Conservation (phyloP, 2,888 invertebrate genomes). For the Stenodera caucasica region DNA sequence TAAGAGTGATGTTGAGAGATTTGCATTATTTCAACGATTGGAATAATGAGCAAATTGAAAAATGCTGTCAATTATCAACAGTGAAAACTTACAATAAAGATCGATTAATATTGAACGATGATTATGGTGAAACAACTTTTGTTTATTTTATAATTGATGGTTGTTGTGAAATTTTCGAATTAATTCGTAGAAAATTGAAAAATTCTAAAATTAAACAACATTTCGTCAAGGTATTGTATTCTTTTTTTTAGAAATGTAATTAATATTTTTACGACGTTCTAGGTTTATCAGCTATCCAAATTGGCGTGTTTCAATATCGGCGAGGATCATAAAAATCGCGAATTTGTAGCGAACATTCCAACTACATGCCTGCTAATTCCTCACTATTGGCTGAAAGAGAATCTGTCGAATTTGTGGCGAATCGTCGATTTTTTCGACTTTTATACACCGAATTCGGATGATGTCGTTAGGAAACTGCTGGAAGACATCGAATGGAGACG, state of each 20-base stretch:
- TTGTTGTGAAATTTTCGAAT: constrained; percentile 16
- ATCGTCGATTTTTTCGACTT: constrained; percentile 48
- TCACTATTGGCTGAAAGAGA: constrained; percentile 50
- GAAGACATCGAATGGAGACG: constrained; percentile 11
- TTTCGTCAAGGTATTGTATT: constrained; percentile 13
- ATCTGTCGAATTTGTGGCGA: constrained; percentile 54
- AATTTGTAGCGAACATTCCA: constrained; percentile 46
- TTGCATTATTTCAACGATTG: constrained; percentile 20
- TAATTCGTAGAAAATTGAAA: neutral
- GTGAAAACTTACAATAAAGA: constrained; percentile 9
- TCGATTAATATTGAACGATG: constrained; percentile 14
- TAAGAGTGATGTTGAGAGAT: neutral
- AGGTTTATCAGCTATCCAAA: constrained; percentile 59
- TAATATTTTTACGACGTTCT: neutral
- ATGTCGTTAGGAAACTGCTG: constrained; percentile 40
- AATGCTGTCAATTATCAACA: constrained; percentile 19
- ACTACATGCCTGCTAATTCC: constrained; percentile 52
- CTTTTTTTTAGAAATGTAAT: neutral
- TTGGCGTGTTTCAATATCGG: constrained; percentile 32
- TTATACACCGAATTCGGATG: constrained; percentile 45
- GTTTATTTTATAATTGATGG: constrained; percentile 18
- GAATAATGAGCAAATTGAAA: constrained; percentile 9
- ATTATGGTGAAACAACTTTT: constrained; percentile 11
- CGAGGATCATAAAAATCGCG: constrained; percentile 50
- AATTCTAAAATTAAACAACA: constrained; percentile 6